Percentiles rank a stretch among this genome's conserved stretches.
Evolutionary conservation across 2,113 vertebrate genomes (phyloP).

Genomic region (Grus americana): DNA sequence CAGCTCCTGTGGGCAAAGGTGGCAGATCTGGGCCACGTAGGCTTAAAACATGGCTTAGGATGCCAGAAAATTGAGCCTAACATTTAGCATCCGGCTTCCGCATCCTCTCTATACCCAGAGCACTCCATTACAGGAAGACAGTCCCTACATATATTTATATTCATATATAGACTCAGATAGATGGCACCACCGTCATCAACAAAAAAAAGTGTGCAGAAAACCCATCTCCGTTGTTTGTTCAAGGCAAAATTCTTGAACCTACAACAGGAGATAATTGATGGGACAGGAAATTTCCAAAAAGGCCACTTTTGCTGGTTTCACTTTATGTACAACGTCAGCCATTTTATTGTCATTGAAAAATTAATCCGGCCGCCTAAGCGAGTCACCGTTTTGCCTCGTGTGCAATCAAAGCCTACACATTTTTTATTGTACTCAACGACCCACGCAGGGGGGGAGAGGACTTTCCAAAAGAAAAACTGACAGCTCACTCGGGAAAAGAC

Average conservation of each 20-base stretch:
- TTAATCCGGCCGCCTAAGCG: not conserved
- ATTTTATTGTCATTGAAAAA: slow-evolving; percentile 44
- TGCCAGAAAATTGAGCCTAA: not conserved
- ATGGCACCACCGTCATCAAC: not conserved
- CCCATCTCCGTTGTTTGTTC: not conserved
- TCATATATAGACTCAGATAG: not conserved
- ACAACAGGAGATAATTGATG: slow-evolving; percentile 3
- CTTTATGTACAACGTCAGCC: not conserved
- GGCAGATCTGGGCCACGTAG: rapidly evolving
- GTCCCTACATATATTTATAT: not conserved
- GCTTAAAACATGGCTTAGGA: not conserved
- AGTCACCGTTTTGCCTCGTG: not conserved
- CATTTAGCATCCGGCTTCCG: not conserved
- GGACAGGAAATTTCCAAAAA: slow-evolving; percentile 15
- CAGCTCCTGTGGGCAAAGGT: not conserved
- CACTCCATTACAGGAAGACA: not conserved
- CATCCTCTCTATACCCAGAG: not conserved
- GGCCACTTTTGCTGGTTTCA: not conserved
- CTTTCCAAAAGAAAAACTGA: slow-evolving; percentile 44
- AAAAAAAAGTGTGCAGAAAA: not conserved
- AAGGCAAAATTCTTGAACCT: slow-evolving; percentile 39
- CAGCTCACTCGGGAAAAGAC: slow-evolving; percentile 16
- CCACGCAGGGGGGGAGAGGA: not conserved
- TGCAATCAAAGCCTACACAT: slow-evolving; percentile 12
- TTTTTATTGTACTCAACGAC: not conserved